phyloP scores from a whole-genome alignment of 2,797 vertebrate species.

The Pseudochirops cupreus region DNA sequence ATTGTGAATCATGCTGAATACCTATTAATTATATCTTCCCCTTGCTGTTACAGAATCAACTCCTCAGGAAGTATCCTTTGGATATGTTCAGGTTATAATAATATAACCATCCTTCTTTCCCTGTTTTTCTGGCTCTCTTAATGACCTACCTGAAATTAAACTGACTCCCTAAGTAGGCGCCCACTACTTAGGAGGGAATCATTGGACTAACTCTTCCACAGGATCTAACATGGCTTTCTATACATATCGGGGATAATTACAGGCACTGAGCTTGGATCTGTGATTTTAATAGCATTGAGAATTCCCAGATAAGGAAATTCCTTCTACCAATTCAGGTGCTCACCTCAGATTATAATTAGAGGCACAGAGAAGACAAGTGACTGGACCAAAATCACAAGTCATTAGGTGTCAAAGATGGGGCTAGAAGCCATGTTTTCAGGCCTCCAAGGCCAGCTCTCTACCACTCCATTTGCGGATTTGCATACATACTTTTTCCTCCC shows the following conservation, averaged over 20 bases:
- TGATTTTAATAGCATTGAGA: neutral
- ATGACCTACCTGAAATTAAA: neutral
- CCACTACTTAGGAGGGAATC: neutral
- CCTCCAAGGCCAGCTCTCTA: neutral
- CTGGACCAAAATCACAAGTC: neutral
- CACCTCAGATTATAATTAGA: neutral
- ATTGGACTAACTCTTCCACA: neutral
- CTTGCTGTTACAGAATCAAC: neutral
- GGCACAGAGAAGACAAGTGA: neutral
- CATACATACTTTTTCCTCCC: neutral
- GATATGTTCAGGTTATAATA: neutral
- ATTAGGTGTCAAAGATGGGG: no score
- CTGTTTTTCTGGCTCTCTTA: neutral
- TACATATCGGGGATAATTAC: neutral
- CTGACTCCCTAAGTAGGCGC: neutral
- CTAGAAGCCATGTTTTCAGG: neutral
- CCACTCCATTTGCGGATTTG: neutral
- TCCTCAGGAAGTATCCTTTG: neutral
- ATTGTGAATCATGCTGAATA: neutral
- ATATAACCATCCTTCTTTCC: neutral
- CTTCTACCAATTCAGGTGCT: neutral
- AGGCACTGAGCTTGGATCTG: neutral
- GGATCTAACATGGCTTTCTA: neutral
- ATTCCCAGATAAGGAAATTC: neutral
- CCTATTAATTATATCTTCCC: neutral